Evolutionary conservation across 1,140 invertebrate species (phyloP), one percentile per base, ranked within the genome.

Genomic region (Druon quercuslanigerum): DNA sequence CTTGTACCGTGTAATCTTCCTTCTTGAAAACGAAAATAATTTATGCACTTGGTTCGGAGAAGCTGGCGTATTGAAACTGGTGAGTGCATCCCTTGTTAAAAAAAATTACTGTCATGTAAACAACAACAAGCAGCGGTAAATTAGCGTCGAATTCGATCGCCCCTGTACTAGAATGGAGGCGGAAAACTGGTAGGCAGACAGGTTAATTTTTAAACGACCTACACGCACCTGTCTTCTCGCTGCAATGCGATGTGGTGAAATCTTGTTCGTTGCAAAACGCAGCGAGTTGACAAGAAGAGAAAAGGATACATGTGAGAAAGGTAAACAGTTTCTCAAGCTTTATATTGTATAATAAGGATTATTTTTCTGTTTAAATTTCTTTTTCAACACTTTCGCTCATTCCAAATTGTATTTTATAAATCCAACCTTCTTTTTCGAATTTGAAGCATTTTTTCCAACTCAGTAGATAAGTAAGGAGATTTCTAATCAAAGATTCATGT

Each of bases 41-140:
- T 66, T 66, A 66, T 66, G 60, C 60, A 66, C 25, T 66, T 25
- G 60, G 14, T 66, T 66, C 60, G 46, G 1, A 66, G 60, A 66
- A 66, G 40, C 40, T 46, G 40, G 60, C 60, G 60, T 40, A 20
- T 60, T 46, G 40, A 46, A 46, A 46, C 7, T 46, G 9, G 40
- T 46, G 40, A 46, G 56, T 13, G 25, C n/a, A 46, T 9, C 33
- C 25, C 16, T 46, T 4, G 25, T 66, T 33, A 19, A n/a, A 66
- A 66, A 66, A 66, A 66, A 16, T 46, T n/a, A n/a, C 60, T 66
- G 60, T 66, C 60, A 66, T 66, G 60, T 66, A 66, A 66, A 66
- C 60, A 66, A 66, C 60, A 66, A 66, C 25, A 66, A 40, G 60
- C 14, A 40, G 60, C 60, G 60, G 60, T 66, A 66, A 66, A 66